Conservation (phyloP, 2,113 vertebrate genomes). For the Cephalopterus ornatus region DNA sequence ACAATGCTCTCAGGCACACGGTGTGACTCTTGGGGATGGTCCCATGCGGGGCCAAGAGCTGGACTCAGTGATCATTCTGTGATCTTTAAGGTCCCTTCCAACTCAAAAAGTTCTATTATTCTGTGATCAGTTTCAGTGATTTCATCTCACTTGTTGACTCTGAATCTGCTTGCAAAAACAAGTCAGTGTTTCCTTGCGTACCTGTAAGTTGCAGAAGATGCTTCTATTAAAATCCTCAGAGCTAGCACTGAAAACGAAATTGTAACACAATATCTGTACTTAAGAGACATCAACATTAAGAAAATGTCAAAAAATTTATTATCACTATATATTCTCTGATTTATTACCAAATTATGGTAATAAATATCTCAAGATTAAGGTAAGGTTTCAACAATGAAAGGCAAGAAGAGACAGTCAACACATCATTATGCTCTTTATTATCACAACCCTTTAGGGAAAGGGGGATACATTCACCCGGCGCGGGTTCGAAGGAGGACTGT, state of each 20-base stretch:
- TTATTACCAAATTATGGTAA: not conserved
- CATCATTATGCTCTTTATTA: not conserved
- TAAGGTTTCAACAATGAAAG: not conserved
- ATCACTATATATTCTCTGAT: not conserved
- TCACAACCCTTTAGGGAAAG: too few relatives aligned
- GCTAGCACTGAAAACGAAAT: not conserved
- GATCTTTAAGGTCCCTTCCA: not conserved
- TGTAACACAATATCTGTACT: not conserved
- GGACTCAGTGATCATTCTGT: not conserved
- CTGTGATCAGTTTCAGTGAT: not conserved
- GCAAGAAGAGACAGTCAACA: not conserved
- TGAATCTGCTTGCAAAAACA: not conserved
- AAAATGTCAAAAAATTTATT: not conserved
- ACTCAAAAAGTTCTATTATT: not conserved
- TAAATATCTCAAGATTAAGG: not conserved
- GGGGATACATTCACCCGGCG: too few relatives aligned
- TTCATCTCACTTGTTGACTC: not conserved
- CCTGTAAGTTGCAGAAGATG: not conserved
- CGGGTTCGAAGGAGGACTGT: too few relatives aligned
- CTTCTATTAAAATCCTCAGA: not conserved
- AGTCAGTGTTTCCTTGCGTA: not conserved
- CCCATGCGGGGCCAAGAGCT: not conserved
- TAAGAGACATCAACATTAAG: not conserved
- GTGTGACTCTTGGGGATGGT: too few relatives aligned
- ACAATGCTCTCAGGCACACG: too few relatives aligned